Percentiles rank a stretch among this genome's conserved stretches.
Conservation (phyloP, 2,888 invertebrate species). For the Phortica magna region DNA sequence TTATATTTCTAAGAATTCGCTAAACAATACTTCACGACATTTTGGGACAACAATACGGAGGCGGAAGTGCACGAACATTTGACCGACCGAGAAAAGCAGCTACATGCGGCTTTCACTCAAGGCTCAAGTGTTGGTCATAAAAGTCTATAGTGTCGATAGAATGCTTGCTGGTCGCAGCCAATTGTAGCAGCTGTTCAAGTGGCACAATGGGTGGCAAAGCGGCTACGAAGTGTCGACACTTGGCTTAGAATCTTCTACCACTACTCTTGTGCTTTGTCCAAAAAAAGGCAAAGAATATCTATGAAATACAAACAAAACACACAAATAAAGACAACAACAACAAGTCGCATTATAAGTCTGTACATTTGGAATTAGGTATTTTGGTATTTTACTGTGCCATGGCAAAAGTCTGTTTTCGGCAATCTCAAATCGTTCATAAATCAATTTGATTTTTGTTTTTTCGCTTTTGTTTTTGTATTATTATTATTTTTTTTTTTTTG, state of each 20-base stretch:
- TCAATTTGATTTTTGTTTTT: conserved; percentile 64
- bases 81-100: background rate
- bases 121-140: conserved; percentile 37
- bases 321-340: background rate
- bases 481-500: background rate
- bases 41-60: background rate
- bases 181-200: conserved; percentile 16
- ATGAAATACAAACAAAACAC: background rate
- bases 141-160: background rate
- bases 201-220: conserved; percentile 25
- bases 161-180: background rate
- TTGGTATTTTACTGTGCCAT: background rate
- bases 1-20: background rate
- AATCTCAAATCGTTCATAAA: conserved; percentile 65
- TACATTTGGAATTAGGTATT: background rate
- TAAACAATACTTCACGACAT: background rate
- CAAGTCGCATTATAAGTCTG: background rate
- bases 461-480: conserved; percentile 3
- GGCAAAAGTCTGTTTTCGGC: conserved; percentile 43
- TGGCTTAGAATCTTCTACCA: background rate
- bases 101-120: too few species aligned
- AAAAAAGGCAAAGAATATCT: background rate
- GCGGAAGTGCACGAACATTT: conserved; percentile 30
- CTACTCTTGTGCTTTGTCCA: background rate
- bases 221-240: background rate